phyloP scores from a whole-genome alignment of 92 coral and sea anemone genomes.

The Plumapathes pennacea region DNA sequence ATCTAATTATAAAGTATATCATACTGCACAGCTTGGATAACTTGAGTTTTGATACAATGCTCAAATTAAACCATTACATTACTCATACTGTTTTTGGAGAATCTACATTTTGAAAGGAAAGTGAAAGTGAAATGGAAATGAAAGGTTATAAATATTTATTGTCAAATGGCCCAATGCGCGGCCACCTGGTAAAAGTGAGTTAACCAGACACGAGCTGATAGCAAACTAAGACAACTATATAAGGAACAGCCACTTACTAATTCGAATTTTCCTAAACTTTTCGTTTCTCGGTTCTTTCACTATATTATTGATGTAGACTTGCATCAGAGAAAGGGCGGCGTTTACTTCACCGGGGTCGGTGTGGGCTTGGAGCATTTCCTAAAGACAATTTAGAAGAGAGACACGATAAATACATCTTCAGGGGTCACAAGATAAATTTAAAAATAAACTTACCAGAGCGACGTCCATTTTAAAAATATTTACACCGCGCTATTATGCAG shows the following conservation, averaged over 20 bases:
- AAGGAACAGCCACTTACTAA: constrained; percentile 54
- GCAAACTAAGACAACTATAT: background rate
- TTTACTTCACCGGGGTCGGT: constrained; percentile 48
- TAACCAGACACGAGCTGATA: background rate
- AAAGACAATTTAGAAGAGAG: background rate
- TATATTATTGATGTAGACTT: constrained; percentile 86
- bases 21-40: too few relatives aligned
- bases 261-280: constrained; percentile 86
- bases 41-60: too few relatives aligned
- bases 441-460: constrained; percentile 60
- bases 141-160: too few relatives aligned
- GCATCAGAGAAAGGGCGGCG: constrained; percentile 67
- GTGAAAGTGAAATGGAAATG: too few relatives aligned
- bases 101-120: too few relatives aligned
- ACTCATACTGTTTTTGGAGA: too few relatives aligned
- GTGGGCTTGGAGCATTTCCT: constrained; percentile 61
- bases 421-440: background rate
- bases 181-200: too few relatives aligned
- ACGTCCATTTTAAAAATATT: constrained; percentile 60
- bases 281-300: constrained; percentile 74
- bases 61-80: too few relatives aligned
- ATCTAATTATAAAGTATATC: too few relatives aligned
- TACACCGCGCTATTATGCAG: constrained; percentile 11
- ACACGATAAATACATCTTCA: background rate
- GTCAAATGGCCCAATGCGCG: too few relatives aligned